Evolutionary conservation across 1,140 invertebrate species (phyloP), one percentile per base, ranked within the genome.

Genomic region (Aphis gossypii): DNA sequence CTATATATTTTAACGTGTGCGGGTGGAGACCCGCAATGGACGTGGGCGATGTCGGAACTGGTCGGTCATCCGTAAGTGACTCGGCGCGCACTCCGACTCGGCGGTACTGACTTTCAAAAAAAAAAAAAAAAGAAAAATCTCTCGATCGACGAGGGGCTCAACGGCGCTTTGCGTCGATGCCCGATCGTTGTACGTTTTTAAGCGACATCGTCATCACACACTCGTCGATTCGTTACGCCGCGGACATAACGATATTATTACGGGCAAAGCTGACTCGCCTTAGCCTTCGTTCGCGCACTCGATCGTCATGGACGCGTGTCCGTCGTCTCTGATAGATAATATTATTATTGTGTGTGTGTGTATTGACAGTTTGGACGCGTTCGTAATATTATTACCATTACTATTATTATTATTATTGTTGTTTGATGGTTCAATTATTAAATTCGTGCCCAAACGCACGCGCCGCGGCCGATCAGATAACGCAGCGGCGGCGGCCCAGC

Each of bases 341-440:
- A n/a, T 5, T 68, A 11, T 30, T 14, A 4, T n/a, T 68, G 35
- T 1, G 30, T 68, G 25, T 30, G 60, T n/a, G 21, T n/a, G 38
- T 46, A 90, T 90, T 44, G 56, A 30, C 54, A 90, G 89, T 60
- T 56, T 14, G 56, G 44, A 84, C 21, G 89, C 84, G 54, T 60
- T 41, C 35, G 38, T 54, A 83, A 83, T 84, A 84, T 44, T 44
- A 84, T 44, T 84, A 84, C 23, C 46, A 51, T 90, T 83, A 25
- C 60, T 3, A 51, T 51, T 51, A 51, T 14, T 51, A 18, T 88
- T 88, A 88, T 88, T 88, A 51, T 51, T 88, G 48, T 87, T 48
- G 46, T 88, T 68, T 92, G 90, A 92, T 83, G 90, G 90, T 92
- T 92, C 90, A 92, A 92, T 92, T 92, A 92, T 92, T 82, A 92